Conservation (phyloP, 2,888 invertebrate species). For the Tetropium fuscum region DNA sequence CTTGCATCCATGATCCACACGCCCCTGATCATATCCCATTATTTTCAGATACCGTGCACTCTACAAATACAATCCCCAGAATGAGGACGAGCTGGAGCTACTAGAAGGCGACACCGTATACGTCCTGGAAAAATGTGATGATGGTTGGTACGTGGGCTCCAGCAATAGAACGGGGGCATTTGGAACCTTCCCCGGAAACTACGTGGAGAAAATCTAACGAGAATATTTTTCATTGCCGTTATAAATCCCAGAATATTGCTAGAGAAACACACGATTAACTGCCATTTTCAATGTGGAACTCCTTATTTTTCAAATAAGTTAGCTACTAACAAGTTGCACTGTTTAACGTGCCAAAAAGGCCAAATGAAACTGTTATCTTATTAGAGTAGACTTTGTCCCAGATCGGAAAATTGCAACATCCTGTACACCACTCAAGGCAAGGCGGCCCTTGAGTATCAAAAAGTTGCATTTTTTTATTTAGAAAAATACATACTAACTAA, state of each 20-base stretch:
- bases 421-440: not conserved
- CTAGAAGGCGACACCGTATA: constrained; percentile 93
- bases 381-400: too few species aligned
- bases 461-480: constrained; percentile 18
- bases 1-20: too few species aligned
- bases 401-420: constrained; percentile 12
- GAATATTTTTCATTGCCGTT: too few species aligned
- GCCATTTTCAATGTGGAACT: constrained; percentile 23
- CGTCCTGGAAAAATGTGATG: constrained; percentile 98
- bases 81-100: constrained; percentile 96
- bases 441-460: too few species aligned
- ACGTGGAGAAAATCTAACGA: constrained; percentile 77
- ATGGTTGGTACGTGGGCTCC: constrained; percentile 99
- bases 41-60: constrained; percentile 88
- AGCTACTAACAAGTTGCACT: constrained; percentile 3
- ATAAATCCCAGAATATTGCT: too few species aligned
- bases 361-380: too few species aligned
- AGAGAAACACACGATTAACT: constrained; percentile 19
- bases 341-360: constrained; percentile 2
- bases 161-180: constrained; percentile 95
- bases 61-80: constrained; percentile 96
- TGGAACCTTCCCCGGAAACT: constrained; percentile 99
- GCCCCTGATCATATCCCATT: too few species aligned
- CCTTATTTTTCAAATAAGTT: constrained; percentile 5
- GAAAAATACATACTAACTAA: constrained; percentile 22